Conservation (phyloP, 2,113 vertebrate species). For the Montifringilla adamsi region DNA sequence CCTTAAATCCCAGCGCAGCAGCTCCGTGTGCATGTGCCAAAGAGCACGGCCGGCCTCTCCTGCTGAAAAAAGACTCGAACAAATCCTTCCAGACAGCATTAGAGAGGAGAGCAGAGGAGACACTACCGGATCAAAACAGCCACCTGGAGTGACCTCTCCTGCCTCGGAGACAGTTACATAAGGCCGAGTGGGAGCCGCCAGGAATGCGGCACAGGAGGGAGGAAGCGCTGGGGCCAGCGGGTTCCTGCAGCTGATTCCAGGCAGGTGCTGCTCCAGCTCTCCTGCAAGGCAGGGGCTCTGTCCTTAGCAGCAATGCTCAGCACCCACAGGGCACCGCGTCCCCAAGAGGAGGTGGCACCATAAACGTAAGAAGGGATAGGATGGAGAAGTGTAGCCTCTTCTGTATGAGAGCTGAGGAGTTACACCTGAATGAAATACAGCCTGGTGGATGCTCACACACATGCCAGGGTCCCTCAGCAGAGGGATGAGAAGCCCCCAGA, state of each 20-base stretch:
- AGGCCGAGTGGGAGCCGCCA: not conserved
- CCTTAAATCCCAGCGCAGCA: not conserved
- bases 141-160: constrained; percentile 60
- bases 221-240: not conserved
- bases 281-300: not conserved
- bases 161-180: not conserved
- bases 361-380: not conserved
- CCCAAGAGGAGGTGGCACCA: not conserved
- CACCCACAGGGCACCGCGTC: rapidly evolving
- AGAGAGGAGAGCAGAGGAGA: constrained; percentile 38
- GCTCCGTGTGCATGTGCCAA: not conserved
- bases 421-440: not conserved
- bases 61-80: constrained; percentile 2
- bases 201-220: not conserved
- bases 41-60: not conserved
- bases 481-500: not conserved
- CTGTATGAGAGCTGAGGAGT: not conserved
- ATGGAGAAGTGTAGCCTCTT: not conserved
- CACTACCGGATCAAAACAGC: not conserved
- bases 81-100: constrained; percentile 62
- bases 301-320: not conserved
- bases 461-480: not conserved
- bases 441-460: not conserved
- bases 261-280: not conserved
- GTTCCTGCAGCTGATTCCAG: not conserved